Evolutionary conservation across 2,113 vertebrate genomes (phyloP).

Genomic region (Asarcornis scutulata): DNA sequence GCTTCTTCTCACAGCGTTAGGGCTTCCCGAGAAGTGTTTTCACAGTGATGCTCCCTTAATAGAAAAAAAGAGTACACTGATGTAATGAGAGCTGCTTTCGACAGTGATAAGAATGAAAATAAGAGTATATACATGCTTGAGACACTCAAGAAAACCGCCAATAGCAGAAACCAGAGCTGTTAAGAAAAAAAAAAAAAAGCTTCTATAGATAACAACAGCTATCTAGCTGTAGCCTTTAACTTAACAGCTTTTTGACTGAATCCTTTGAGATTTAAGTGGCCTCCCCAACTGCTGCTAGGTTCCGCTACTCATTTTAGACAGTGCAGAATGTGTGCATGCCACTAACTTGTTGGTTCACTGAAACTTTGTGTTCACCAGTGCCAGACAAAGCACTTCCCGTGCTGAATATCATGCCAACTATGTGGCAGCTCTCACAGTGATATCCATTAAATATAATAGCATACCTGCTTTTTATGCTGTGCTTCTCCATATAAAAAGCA

Average conservation of each 20-base stretch:
- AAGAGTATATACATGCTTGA: fast-evolving
- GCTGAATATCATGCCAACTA: neutral
- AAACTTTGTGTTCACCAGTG: neutral
- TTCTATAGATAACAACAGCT: neutral
- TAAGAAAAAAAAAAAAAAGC: neutral
- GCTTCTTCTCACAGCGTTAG: neutral
- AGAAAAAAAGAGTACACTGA: neutral
- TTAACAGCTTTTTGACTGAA: neutral
- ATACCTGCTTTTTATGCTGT: neutral
- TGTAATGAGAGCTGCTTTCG: neutral
- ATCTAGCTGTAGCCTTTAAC: neutral
- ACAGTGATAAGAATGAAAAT: neutral
- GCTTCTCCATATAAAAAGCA: neutral
- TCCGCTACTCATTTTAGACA: neutral
- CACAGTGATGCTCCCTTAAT: neutral
- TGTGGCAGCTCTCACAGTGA: neutral
- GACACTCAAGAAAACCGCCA: neutral
- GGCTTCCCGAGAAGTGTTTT: neutral
- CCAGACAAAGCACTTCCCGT: neutral
- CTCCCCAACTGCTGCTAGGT: neutral
- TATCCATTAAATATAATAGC: neutral
- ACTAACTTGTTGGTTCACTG: neutral
- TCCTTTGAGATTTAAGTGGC: neutral
- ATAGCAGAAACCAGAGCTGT: neutral
- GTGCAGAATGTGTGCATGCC: neutral